Evolutionary conservation across 2,888 invertebrate species (phyloP).

Genomic region (Tetragnatha montana): DNA sequence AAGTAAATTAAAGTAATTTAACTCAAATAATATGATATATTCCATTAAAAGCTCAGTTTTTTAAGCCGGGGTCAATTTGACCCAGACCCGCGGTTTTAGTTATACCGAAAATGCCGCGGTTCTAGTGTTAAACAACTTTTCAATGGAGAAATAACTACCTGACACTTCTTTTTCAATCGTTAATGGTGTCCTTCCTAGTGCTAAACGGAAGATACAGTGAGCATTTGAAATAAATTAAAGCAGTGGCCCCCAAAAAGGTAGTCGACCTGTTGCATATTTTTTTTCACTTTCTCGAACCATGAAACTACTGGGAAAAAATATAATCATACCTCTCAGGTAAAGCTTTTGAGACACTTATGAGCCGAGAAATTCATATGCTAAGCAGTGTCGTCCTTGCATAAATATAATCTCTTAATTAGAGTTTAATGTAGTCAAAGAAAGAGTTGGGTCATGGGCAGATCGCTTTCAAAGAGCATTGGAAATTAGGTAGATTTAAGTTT

Average conservation of each 20-base stretch:
- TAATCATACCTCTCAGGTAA: background rate
- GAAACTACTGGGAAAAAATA: background rate
- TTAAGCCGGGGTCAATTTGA: no score
- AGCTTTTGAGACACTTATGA: background rate
- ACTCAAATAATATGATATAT: no score
- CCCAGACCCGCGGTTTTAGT: no score
- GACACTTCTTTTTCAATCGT: background rate
- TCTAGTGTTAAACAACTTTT: no score
- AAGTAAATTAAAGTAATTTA: no score
- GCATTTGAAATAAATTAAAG: background rate
- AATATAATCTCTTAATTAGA: background rate
- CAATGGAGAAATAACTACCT: background rate
- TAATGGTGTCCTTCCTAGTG: no score
- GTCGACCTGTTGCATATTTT: background rate
- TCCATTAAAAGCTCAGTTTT: no score
- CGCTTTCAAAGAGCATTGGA: slow-evolving; percentile 13
- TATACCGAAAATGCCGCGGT: no score
- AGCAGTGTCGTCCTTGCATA: slow-evolving; percentile 1
- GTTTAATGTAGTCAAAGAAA: background rate
- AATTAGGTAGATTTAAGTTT: background rate
- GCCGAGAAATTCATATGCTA: background rate
- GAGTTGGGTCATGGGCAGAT: slow-evolving; percentile 37
- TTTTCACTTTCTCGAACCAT: background rate
- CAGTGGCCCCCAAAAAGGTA: background rate
- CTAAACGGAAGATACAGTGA: no score